Base-by-base conservation (phyloP, 92 coral and sea anemone species). In the Porites rus region DNA sequence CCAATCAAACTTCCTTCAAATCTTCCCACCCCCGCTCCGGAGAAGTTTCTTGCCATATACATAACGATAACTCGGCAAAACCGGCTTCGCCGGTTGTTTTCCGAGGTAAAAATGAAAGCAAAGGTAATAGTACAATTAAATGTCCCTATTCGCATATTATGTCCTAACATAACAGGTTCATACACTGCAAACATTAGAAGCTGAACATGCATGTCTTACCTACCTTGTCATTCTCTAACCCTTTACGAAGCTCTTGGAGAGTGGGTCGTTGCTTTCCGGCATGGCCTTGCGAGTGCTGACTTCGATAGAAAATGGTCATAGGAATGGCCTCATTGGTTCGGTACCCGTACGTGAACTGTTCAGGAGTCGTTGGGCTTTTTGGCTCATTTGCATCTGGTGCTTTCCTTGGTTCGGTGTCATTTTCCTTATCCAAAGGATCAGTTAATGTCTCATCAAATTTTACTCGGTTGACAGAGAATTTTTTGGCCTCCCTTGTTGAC, bases 251-350 rank as follows among this genome's bases (percentile, higher is more conserved):
- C 72, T 91, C 91, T 75, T 92, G 96, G 20, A 97, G 87, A 1
- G 99, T 95, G 0, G 99, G 99, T 72, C 99, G 82, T 62, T 94
- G 91, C 67, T 90, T 95, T n/a, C 92, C 88, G 64, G 77, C 63
- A 2, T 86, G 72, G 18, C 89, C 93, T 38, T 93, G 92, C 0
- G 98, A 93, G 3, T 89, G 85, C 62, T 87, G 92, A 69, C 96
- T 95, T 70, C 99, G 85, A 71, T 97, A 97, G 72, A 92, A 97
- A 21, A 97, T 87, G 20, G 99, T 97, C 99, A 97, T 97, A 7
- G 99, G 99, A 10, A 97, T 85, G 4, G 99, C 98, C 71, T 95
- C 98, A 74, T 95, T 94, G 0, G 99, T 96, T 10, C 93, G 86
- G 80, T 97, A 97, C 2, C 97, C 97, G 3, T 79, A 88, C 8